Evolutionary conservation across 2,797 vertebrate genomes (phyloP).

Genomic region (Clamator glandarius): DNA sequence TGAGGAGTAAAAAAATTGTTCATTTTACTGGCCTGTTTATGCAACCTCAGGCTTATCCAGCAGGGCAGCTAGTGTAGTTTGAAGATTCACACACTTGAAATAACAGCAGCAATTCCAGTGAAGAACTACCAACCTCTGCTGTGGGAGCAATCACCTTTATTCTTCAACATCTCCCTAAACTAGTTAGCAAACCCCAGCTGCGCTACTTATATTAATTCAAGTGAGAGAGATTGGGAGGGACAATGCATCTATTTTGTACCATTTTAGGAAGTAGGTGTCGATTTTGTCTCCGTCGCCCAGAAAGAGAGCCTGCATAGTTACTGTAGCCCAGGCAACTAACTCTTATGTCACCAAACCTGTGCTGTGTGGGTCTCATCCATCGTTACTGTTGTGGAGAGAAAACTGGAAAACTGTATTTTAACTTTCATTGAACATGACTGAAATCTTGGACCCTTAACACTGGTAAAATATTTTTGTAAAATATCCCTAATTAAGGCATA

Average conservation of each 20-base stretch:
- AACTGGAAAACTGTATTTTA: neutral
- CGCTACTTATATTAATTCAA: neutral
- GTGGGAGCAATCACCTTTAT: neutral
- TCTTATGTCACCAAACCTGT: neutral
- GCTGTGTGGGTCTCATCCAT: neutral
- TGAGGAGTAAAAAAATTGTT: neutral
- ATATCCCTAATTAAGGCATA: neutral
- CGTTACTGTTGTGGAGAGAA: neutral
- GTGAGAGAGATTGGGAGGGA: neutral
- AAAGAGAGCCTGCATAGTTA: constrained; percentile 3
- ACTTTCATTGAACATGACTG: neutral
- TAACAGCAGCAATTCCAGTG: neutral
- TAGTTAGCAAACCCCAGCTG: neutral
- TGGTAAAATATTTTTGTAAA: neutral
- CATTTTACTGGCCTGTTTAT: neutral
- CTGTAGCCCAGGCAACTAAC: constrained; percentile 37
- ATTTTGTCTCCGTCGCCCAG: neutral
- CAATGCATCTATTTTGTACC: neutral
- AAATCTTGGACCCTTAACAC: neutral
- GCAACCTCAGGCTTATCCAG: neutral
- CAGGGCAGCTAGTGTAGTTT: neutral
- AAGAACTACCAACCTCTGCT: neutral
- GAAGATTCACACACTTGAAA: neutral
- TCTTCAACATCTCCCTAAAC: neutral
- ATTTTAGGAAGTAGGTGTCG: neutral